Evolutionary conservation across 2,797 vertebrate species (phyloP).

Genomic region (Cebuella pygmaea): DNA sequence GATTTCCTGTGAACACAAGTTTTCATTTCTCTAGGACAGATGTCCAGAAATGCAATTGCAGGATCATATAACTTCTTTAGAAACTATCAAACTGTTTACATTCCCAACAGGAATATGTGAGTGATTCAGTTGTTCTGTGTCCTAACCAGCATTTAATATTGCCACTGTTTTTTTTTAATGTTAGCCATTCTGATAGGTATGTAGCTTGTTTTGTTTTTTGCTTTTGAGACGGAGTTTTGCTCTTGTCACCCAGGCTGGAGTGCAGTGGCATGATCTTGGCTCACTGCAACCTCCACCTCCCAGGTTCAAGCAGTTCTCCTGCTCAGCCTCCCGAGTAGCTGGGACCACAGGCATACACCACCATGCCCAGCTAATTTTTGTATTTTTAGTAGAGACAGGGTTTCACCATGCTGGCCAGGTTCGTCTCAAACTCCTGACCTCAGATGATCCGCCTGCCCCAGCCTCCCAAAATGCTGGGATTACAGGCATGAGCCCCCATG

Average conservation of each 20-base stretch:
- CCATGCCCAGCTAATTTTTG: not conserved
- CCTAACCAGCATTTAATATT: not conserved
- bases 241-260: too few relatives aligned
- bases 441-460: not conserved
- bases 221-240: too few relatives aligned
- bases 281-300: too few relatives aligned
- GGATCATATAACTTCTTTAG: not conserved
- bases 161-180: not conserved
- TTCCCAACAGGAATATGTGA: not conserved
- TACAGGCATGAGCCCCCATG: too few relatives aligned
- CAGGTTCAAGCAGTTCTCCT: too few relatives aligned
- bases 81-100: not conserved
- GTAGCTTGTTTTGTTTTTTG: not conserved
- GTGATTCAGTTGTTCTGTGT: not conserved
- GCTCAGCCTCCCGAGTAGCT: too few relatives aligned
- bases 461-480: not conserved
- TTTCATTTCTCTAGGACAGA: conserved; percentile 39
- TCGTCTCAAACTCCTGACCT: not conserved
- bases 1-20: not conserved
- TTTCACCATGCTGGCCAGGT: not conserved
- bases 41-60: not conserved
- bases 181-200: not conserved
- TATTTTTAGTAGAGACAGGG: not conserved
- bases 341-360: too few relatives aligned
- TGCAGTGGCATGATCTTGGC: too few relatives aligned